phyloP scores from a whole-genome alignment of 2,888 invertebrate species.

The Colostygia pectinataria region DNA sequence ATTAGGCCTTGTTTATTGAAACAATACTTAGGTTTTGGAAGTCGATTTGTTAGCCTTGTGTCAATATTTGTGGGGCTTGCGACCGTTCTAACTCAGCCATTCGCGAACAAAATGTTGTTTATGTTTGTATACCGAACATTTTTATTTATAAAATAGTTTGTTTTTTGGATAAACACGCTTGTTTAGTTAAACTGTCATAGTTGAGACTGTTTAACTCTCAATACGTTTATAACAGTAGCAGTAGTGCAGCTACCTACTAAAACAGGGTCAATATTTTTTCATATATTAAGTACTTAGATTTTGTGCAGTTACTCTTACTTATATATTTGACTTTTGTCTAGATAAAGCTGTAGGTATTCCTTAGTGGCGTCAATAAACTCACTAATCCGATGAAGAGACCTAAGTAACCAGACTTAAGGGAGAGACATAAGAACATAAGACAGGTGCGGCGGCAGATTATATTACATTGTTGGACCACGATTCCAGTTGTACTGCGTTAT shows the following conservation, averaged over 20 bases:
- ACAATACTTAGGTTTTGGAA: conserved; percentile 37
- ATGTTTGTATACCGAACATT: conserved; percentile 20
- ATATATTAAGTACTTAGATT: too few relatives aligned
- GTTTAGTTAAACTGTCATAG: too few relatives aligned
- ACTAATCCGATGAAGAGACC: conserved; percentile 40
- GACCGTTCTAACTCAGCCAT: conserved; percentile 30
- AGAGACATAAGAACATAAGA: conserved; percentile 23
- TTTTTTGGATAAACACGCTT: background rate
- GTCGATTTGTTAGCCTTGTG: conserved; percentile 44
- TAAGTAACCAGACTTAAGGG: conserved; percentile 34
- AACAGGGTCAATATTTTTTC: too few relatives aligned
- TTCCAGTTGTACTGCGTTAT: conserved; percentile 20
- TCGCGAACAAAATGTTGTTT: conserved; percentile 34
- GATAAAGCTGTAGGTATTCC: conserved; percentile 36
- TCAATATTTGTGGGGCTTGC: conserved; percentile 43
- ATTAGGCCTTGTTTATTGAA: conserved; percentile 44
- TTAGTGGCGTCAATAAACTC: conserved; percentile 35
- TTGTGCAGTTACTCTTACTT: too few relatives aligned
- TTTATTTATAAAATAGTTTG: conserved; percentile 4
- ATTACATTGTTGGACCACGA: conserved; percentile 38
- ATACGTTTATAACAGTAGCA: too few relatives aligned
- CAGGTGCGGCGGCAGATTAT: conserved; percentile 34
- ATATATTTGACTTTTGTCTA: conserved; percentile 31
- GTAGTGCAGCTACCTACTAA: too few relatives aligned
- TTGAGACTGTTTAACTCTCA: too few relatives aligned